Evolutionary conservation across 64 coral and sea anemone species (phyloP), one percentile per base, ranked within the genome.

Genomic region (Montipora foliosa): DNA sequence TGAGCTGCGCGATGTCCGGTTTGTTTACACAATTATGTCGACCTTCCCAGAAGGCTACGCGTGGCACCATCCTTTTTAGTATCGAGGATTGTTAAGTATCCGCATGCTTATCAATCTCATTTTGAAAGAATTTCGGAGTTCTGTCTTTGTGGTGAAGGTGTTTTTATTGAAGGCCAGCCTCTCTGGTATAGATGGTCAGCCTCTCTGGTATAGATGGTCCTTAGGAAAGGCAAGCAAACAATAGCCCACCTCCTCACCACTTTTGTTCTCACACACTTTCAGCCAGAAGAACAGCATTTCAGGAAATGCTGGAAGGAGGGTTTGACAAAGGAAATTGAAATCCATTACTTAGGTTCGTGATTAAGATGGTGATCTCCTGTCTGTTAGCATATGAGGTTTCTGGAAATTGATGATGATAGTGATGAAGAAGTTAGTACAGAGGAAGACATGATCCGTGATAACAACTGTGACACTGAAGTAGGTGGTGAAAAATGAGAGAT

Each of bases 241-340:
- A 80, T 5, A 86, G 85, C n/a, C 92, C 92, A 81, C 74, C 76
- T 29, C 86, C 81, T 37, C 92, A 94, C 68, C 92, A 94, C 52
- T 94, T 94, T n/a, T 47, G 86, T 3, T 82, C 92, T 45, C 49
- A 67, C 8, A 82, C 67, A 46, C 46, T 89, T 89, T 6, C 67
- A 94, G 78, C 72, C 79, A 19, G 92, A 94, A 70, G 78, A 82
- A 4, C 46, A 82, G 57, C 67, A 88, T 22, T 74, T 93, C 13
- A 49, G 50, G 21, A 29, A 87, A 0, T 93, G 58, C 58, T 93
- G 91, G 91, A 87, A 93, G 2, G 76, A 67, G 29, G 87, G 91
- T 8, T 13, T 88, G 29, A 60, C 74, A 47, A 8, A 79, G 9
- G n/a, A 68, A 14, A 55, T 70, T 46, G 13, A 19, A 25, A 69